phyloP scores from a whole-genome alignment of 2,113 vertebrate genomes.

The Narcine bancroftii region DNA sequence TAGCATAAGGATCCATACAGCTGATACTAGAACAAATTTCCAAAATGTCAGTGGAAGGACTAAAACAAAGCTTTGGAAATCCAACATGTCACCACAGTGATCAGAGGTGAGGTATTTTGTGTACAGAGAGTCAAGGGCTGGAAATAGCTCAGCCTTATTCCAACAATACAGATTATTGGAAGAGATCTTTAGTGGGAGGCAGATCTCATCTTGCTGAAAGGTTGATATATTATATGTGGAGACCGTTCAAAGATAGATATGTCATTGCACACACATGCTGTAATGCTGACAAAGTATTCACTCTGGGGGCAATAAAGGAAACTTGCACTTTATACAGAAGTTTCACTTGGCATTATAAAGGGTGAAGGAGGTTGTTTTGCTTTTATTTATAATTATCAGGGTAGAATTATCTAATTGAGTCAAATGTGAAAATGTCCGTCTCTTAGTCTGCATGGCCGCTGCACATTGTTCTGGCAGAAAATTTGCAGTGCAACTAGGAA shows the following conservation, averaged over 20 bases:
- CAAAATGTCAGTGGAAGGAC: no score
- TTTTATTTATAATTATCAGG: not conserved
- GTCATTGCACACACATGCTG: no score
- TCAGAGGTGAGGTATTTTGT: not conserved
- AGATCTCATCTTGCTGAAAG: not conserved
- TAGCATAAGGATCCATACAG: no score
- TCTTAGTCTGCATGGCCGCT: not conserved
- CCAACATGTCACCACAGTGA: not conserved
- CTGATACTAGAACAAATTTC: no score
- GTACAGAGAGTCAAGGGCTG: not conserved
- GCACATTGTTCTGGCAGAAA: not conserved
- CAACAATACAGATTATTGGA: no score
- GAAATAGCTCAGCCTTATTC: not conserved
- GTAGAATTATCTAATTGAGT: not conserved
- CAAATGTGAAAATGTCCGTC: not conserved
- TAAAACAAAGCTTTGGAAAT: not conserved
- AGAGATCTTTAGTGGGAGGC: no score
- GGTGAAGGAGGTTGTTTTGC: not conserved
- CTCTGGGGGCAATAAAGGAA: no score
- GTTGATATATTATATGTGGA: not conserved
- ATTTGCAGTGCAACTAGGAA: not conserved
- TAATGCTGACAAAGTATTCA: not conserved
- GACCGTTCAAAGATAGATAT: not conserved
- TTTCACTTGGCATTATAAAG: not conserved
- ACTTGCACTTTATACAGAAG: no score